Base-by-base conservation (phyloP, 2,797 vertebrate species). In the Alcedo atthis region DNA sequence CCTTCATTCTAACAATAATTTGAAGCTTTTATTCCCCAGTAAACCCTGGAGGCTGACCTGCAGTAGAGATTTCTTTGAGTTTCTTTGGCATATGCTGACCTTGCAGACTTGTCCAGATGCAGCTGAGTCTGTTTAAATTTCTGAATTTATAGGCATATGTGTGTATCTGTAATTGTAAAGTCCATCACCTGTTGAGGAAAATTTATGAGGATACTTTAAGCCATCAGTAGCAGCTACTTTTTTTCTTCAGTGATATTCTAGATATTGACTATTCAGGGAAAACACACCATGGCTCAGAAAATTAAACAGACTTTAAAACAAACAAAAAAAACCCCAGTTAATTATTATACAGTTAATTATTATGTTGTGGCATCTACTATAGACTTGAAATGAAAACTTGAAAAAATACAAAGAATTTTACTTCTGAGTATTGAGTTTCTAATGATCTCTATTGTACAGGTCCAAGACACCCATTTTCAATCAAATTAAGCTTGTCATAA, bases 71-170 rank as follows among this genome's bases (percentile, higher is more conserved):
- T 88, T 88, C 64, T 84, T 88, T 0, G 2, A 82, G 84, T 92
- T 92, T 57, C 68, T 93, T 74, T 71, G 80, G 71, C 68, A 63
- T 49, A 30, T 85, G 81, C 89, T 95, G 94, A 79, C 74, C 87
- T 75, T 88, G 70, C 83, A 91, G 85, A 32, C 61, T 75, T 89
- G 85, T 73, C 74, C 75, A 74, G 82, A 63, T 89, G 70, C 45
- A 84, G 57, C 77, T 68, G 74, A 85, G 75, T 57, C 59, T 8
- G 16, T 64, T 94, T 88, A 73, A 48, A 32, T 93, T 81, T 95
- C 87, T 84, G 80, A 79, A 61, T 86, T 92, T 90, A 74, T 61
- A 66, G 79, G 46, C 79, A 37, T 81, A 13, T 81, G 32, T 92
- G 40, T 90, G 18, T 86, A 40, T 66, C 53, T 87, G 59, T 93